Evolutionary conservation across 2,113 vertebrate genomes (phyloP).

Genomic region (Melanerpes formicivorus): DNA sequence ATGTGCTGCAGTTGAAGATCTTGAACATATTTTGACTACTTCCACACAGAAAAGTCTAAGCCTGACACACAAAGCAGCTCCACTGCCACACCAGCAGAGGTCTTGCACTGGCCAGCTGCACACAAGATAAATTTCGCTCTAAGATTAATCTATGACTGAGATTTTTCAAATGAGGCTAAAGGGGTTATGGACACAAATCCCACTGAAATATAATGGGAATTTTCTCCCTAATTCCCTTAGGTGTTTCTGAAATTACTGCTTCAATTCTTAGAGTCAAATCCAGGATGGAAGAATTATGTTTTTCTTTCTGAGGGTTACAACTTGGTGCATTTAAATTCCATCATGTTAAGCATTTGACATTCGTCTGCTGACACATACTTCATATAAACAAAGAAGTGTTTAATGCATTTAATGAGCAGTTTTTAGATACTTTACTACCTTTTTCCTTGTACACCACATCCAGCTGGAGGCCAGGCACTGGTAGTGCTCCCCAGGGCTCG

Average conservation of each 20-base stretch:
- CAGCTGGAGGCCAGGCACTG: too few species aligned
- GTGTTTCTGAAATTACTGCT: constrained; percentile 24
- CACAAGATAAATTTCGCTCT: neutral
- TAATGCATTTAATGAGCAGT: neutral
- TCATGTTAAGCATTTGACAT: neutral
- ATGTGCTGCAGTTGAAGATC: neutral
- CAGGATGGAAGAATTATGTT: neutral
- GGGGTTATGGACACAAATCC: constrained; percentile 8
- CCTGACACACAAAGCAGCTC: neutral
- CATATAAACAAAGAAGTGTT: neutral
- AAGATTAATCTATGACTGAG: neutral
- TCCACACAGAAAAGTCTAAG: neutral
- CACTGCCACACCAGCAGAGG: neutral
- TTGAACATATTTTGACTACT: neutral
- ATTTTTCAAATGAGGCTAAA: constrained; percentile 34
- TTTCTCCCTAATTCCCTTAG: neutral
- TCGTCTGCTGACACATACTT: neutral
- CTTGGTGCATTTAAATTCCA: neutral
- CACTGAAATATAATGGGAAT: neutral
- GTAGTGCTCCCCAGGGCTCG: too few species aligned
- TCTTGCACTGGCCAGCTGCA: neutral
- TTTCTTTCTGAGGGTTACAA: neutral
- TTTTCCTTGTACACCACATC: neutral
- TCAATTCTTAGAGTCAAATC: constrained; percentile 17
- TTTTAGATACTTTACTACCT: neutral